A percentile compares a stretch with the other conserved stretches of the same genome.
These are phyloP conservation scores for Turritopsis rubra DNA, from an alignment of 30 jellyfish, hydroid and myxozoan species.

Conservation along the genomic window DNA sequence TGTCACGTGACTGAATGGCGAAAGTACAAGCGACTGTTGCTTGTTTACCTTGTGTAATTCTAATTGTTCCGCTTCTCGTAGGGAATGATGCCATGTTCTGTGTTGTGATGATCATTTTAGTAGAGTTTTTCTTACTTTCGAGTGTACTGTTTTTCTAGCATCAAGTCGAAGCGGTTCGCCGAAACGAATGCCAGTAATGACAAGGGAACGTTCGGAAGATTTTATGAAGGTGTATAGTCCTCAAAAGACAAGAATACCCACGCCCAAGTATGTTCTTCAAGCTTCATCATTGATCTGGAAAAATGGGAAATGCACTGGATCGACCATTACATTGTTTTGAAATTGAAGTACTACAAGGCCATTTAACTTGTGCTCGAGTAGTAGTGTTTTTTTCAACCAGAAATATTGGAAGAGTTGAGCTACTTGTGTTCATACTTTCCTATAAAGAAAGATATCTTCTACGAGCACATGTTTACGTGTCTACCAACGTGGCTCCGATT, in stretches of 20 bases:
- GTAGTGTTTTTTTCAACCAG: no score
- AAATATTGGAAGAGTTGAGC: no score
- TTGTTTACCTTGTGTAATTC: not conserved
- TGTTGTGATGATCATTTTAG: not conserved
- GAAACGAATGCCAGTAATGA: slow-evolving; percentile 55
- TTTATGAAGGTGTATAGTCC: slow-evolving; percentile 79
- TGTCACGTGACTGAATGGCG: not conserved
- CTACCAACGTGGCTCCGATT: no score
- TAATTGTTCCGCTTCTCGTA: not conserved
- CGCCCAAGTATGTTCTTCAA: slow-evolving; percentile 59
- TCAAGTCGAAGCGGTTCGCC: slow-evolving; percentile 92
- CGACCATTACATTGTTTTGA: no score
- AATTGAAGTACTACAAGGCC: no score
- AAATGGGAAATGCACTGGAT: no score
- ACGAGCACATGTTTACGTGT: no score
- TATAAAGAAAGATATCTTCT: no score
- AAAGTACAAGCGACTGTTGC: not conserved
- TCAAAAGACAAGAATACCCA: slow-evolving; percentile 77
- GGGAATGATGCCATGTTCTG: not conserved
- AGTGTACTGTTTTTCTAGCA: slow-evolving; percentile 50
- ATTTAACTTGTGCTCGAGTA: no score
- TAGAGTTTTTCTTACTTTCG: no score
- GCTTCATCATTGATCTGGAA: not conserved
- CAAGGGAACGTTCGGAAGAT: slow-evolving; percentile 96
- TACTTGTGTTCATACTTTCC: no score